These are phyloP conservation scores for Paguma larvata DNA, from an alignment of 2,797 vertebrate genomes.

Conservation along the genomic window DNA sequence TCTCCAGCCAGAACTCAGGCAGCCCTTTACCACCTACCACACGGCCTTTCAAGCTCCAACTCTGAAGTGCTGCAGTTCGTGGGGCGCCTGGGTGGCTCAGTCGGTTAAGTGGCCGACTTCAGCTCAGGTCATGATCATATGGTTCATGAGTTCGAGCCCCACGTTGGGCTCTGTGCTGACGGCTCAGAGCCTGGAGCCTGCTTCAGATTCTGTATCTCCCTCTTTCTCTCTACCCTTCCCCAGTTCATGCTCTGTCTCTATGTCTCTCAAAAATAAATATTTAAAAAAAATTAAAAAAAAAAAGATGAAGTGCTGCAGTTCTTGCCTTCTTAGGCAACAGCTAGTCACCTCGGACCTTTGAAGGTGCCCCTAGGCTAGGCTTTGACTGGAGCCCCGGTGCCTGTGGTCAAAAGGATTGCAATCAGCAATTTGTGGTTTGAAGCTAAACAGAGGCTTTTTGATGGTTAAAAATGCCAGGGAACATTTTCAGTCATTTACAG, in stretches of 20 bases:
- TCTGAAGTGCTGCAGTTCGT: not conserved
- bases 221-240: too few relatives aligned
- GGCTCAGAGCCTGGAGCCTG: too few relatives aligned
- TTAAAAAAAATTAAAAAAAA: too few relatives aligned
- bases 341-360: not conserved
- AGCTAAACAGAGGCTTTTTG: not conserved
- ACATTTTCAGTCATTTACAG: conserved; percentile 57
- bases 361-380: not conserved
- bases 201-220: too few relatives aligned
- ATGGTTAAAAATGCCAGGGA: conserved; percentile 11
- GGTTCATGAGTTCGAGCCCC: too few relatives aligned
- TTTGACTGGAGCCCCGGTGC: not conserved
- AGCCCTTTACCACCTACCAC: not conserved
- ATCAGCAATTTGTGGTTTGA: not conserved
- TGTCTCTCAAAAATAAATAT: too few relatives aligned
- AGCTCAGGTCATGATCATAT: too few relatives aligned
- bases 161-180: too few relatives aligned
- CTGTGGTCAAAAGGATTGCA: conserved; percentile 24
- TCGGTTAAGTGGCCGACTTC: too few relatives aligned
- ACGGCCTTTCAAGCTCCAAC: not conserved
- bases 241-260: too few relatives aligned
- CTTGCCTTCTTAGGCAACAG: not conserved
- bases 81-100: too few relatives aligned
- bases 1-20: not conserved
- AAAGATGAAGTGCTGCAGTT: too few relatives aligned